These are phyloP conservation scores for Gallinago solitaria DNA, from an alignment of 2,797 vertebrate species.

Conservation along the genomic window DNA sequence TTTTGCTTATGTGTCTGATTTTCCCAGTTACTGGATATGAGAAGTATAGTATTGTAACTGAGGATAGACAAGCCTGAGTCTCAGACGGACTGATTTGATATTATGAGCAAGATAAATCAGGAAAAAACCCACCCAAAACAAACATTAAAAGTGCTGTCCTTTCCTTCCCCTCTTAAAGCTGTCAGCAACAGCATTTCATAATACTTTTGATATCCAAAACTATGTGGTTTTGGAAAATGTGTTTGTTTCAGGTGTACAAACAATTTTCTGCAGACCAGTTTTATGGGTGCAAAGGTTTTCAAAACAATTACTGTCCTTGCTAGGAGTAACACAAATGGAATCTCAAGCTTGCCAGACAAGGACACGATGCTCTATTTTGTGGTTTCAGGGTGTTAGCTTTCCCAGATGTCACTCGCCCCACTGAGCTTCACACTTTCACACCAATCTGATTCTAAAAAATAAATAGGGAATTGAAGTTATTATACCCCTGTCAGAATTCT, in stretches of 20 bases:
- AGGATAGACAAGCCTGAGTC: not conserved
- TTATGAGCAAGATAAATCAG: not conserved
- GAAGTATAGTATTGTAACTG: not conserved
- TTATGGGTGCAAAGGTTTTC: constrained; percentile 52
- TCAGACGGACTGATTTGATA: not conserved
- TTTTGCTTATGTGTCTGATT: not conserved
- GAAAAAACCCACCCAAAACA: fast-evolving
- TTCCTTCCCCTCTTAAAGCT: not conserved
- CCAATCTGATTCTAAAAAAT: constrained; percentile 20
- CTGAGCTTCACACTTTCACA: constrained; percentile 54
- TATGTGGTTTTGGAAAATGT: constrained; percentile 8
- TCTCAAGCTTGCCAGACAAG: constrained; percentile 24
- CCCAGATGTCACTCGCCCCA: constrained; percentile 20
- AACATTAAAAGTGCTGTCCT: not conserved
- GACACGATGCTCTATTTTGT: constrained; percentile 11
- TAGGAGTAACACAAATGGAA: constrained; percentile 30
- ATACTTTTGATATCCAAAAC: constrained; percentile 23
- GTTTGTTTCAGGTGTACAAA: not conserved
- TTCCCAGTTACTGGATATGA: not conserved
- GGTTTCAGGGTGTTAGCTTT: constrained; percentile 19
- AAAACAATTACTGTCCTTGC: constrained; percentile 45
- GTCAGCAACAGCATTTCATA: not conserved
- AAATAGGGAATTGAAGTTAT: constrained; percentile 33
- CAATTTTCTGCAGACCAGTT: constrained; percentile 41
- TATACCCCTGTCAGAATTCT: constrained; percentile 45